A percentile compares a stretch with the other conserved stretches of the same genome.
Conservation (phyloP, 2,113 vertebrate species). For the Suncus etruscus region DNA sequence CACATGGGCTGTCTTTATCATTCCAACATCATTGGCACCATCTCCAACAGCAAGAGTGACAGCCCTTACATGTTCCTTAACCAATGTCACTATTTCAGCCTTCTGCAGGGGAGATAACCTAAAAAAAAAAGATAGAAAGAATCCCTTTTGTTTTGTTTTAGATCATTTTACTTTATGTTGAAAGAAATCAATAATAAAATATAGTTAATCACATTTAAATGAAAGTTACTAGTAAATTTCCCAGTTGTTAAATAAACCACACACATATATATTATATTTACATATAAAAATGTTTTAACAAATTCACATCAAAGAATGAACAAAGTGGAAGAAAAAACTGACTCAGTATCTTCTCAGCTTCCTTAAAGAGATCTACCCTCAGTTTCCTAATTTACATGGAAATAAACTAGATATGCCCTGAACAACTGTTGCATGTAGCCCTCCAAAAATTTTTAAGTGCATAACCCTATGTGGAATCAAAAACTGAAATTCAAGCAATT, state of each 20-base stretch:
- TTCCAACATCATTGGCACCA: slow-evolving; percentile 96
- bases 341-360: not conserved
- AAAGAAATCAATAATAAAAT: slow-evolving; percentile 80
- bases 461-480: too few relatives aligned
- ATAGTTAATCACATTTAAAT: slow-evolving; percentile 81
- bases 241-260: slow-evolving; percentile 65
- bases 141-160: slow-evolving; percentile 67
- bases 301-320: not conserved
- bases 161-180: slow-evolving; percentile 41
- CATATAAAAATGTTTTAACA: slow-evolving; percentile 55
- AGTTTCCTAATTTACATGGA: not conserved
- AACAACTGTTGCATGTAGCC: not conserved
- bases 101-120: slow-evolving; percentile 99
- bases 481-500: too few relatives aligned
- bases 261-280: slow-evolving; percentile 44
- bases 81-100: slow-evolving; percentile 97
- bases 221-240: slow-evolving; percentile 74
- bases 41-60: slow-evolving; percentile 97
- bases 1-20: slow-evolving; percentile 97
- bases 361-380: not conserved
- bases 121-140: slow-evolving; percentile 83
- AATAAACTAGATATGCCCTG: not conserved
- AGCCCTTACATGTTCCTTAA: slow-evolving; percentile 95
- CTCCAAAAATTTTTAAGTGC: too few relatives aligned
- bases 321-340: not conserved